Evolutionary conservation across 2,797 vertebrate species (phyloP).

Genomic region (Artibeus lituratus): DNA sequence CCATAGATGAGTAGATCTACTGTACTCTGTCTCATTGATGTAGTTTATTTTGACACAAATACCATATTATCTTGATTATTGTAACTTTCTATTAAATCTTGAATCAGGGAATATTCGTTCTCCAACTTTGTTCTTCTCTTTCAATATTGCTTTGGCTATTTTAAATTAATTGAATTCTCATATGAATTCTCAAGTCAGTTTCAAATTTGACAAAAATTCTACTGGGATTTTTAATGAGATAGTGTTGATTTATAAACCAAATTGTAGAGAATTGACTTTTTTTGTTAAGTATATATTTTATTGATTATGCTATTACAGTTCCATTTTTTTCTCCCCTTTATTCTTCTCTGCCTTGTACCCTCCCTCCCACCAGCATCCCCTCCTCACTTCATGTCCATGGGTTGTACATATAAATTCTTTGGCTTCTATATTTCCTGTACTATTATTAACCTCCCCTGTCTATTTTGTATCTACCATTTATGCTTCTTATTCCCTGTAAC

Average conservation of each 20-base stretch:
- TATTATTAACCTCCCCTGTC: no score
- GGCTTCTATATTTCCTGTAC: no score
- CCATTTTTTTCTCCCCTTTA: no score
- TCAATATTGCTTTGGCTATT: background rate
- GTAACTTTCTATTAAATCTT: slow-evolving; percentile 2
- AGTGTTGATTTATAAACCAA: background rate
- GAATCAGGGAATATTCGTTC: background rate
- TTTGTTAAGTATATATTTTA: no score
- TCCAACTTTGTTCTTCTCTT: background rate
- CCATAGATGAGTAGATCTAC: background rate
- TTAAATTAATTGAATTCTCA: background rate
- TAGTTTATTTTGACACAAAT: background rate
- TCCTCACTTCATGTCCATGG: no score
- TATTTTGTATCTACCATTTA: no score
- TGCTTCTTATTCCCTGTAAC: no score
- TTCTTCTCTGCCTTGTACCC: no score
- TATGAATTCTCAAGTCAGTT: background rate
- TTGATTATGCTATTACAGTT: no score
- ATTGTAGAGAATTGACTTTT: background rate
- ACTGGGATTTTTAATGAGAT: background rate
- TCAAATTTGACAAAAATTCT: background rate
- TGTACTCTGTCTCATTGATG: background rate
- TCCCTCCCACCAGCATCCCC: no score
- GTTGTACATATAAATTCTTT: no score
- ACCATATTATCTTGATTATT: background rate